Conservation (phyloP, 1,140 invertebrate species). For the Hormaphis cornu region DNA sequence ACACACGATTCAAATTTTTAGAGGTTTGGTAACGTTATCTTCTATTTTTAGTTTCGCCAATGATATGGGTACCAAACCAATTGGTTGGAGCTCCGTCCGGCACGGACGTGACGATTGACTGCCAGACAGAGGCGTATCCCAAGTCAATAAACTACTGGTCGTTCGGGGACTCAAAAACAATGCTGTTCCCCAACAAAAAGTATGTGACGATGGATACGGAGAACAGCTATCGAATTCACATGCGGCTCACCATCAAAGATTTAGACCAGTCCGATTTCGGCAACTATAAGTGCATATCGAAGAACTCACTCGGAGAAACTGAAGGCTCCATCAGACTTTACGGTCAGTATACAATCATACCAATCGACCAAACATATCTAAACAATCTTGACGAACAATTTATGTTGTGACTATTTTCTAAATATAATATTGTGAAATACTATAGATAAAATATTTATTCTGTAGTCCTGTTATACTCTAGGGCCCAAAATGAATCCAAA, state of each 20-base stretch:
- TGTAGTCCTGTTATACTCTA: too few species aligned
- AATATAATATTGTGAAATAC: too few species aligned
- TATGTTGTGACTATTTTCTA: too few species aligned
- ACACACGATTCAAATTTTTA: too few species aligned
- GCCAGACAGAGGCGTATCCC: slow-evolving; percentile 83
- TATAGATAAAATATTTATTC: too few species aligned
- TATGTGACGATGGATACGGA: slow-evolving; percentile 66
- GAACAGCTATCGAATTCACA: slow-evolving; percentile 73
- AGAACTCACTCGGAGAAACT: slow-evolving; percentile 85
- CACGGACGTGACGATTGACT: slow-evolving; percentile 84
- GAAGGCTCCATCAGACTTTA: slow-evolving; percentile 84
- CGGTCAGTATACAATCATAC: slow-evolving; percentile 71
- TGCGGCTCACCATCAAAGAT: slow-evolving; percentile 73
- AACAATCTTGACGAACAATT: too few species aligned
- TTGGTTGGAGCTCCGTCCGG: slow-evolving; percentile 77
- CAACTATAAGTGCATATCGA: slow-evolving; percentile 78
- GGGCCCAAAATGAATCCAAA: too few species aligned
- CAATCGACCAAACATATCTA: too few species aligned
- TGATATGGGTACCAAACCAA: slow-evolving; percentile 87
- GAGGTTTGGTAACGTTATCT: neutral
- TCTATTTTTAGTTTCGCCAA: slow-evolving; percentile 67
- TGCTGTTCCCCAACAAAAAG: slow-evolving; percentile 45
- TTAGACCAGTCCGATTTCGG: slow-evolving; percentile 67
- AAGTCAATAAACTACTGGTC: slow-evolving; percentile 82
- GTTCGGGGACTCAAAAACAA: slow-evolving; percentile 23